Evolutionary conservation across 1,140 invertebrate genomes (phyloP).

Genomic region (Hylaeus anthracinus): DNA sequence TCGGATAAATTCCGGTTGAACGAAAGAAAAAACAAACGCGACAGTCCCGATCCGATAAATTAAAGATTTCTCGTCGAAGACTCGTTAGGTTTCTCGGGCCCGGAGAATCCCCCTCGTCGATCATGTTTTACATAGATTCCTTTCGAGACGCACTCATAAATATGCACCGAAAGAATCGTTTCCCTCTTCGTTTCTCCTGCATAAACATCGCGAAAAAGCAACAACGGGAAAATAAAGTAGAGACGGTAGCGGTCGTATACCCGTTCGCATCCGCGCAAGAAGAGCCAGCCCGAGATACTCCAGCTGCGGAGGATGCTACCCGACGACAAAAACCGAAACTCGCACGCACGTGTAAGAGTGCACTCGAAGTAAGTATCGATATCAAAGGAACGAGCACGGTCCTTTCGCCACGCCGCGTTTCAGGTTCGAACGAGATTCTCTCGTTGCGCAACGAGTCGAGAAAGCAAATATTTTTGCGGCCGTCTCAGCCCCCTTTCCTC

Average conservation of each 20-base stretch:
- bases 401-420: conserved; percentile 9
- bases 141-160: background rate
- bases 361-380: conserved; percentile 21
- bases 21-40: too few relatives aligned
- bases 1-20: too few relatives aligned
- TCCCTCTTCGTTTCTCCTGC: background rate
- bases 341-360: background rate
- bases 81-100: too few relatives aligned
- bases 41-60: too few relatives aligned
- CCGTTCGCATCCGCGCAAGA: background rate
- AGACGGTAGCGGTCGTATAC: background rate
- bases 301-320: background rate
- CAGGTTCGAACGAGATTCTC: conserved; percentile 15
- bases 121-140: background rate
- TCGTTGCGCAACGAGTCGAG: conserved; percentile 15
- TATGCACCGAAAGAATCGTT: background rate
- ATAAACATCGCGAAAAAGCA: background rate
- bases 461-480: conserved; percentile 40
- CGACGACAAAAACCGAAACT: background rate
- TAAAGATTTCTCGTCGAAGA: too few relatives aligned
- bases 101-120: background rate
- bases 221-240: background rate
- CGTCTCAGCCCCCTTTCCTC: background rate
- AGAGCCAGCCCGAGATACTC: background rate
- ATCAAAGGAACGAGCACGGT: conserved; percentile 34